Evolutionary conservation across 2,113 vertebrate species (phyloP).

Genomic region (Amazona vittata): DNA sequence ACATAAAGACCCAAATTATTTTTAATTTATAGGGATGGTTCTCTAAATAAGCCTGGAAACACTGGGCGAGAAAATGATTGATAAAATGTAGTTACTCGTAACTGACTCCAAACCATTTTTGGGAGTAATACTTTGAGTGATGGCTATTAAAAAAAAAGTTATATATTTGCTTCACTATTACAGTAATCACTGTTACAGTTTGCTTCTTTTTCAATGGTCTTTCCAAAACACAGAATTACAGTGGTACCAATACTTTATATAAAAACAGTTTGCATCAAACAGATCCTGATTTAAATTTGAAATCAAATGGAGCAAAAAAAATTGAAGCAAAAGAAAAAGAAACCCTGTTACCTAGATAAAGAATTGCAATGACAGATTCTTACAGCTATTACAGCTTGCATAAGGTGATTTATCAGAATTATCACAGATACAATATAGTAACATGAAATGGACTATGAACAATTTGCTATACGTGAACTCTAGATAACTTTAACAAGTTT

Average conservation of each 20-base stretch:
- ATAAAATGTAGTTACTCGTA: not conserved
- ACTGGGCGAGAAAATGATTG: not conserved
- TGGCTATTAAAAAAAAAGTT: not conserved
- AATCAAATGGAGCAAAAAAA: not conserved
- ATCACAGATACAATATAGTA: not conserved
- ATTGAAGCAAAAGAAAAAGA: not conserved
- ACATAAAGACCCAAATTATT: not conserved
- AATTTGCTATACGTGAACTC: not conserved
- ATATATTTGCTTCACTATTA: not conserved
- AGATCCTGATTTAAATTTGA: not conserved
- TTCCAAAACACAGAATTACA: not conserved
- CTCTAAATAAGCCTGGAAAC: not conserved
- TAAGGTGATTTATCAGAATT: not conserved
- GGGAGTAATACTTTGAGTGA: not conserved
- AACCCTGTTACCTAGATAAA: not conserved
- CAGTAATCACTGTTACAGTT: not conserved
- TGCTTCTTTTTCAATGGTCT: not conserved
- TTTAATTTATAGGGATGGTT: not conserved
- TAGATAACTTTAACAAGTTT: not conserved
- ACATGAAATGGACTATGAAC: conserved; percentile 22
- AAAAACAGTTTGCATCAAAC: not conserved
- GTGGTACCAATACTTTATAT: not conserved
- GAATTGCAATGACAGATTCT: not conserved
- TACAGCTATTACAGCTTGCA: not conserved
- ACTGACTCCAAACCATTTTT: not conserved